Evolutionary conservation across 1,140 invertebrate genomes (phyloP), one percentile per base, ranked within the genome.

Genomic region (Orius insidiosus): DNA sequence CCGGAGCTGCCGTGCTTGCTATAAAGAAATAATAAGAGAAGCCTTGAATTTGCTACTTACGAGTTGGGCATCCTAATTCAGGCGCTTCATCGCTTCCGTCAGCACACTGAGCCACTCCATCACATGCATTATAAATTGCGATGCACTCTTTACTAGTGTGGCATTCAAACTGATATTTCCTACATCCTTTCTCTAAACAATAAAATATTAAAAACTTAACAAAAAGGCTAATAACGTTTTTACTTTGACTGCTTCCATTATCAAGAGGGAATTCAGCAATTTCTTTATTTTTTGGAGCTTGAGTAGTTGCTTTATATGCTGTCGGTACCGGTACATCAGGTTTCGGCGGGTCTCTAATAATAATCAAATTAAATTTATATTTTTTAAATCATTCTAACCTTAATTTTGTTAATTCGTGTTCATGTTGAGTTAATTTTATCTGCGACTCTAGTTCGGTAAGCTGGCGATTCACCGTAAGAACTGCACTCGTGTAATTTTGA

Each of bases 71-170:
- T 16, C 71, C 71, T 45, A 89, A 68, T 61, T 87, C 83, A 9
- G 75, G 69, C 39, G 79, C 82, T 64, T 92, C 88, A 58, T 92
- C 87, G 60, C 84, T 88, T 47, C 76, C 85, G 68, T 96, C 90
- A 2, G 79, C 68, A 65, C 92, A 96, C 61, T 96, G 88, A 8
- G 84, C 77, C 46, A 94, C 86, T 19, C 88, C 89, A 66, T 97
- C 87, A 58, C 93, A 97, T 2, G 84, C 85, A 61, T 96, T 93
- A 61, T 95, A 94, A 52, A 90, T 82, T 2, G 87, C 88, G 53
- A 97, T 92, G 58, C 92, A 97, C 59, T 95, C 90, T 16, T 76
- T 75, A 16, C 76, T 78, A 30, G 75, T 75, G 47, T 78, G 74
- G 57, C 89, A 94, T 60, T 83, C 76, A 59, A 90, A 93, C 60